A percentile compares a stretch with the other conserved stretches of the same genome.
Conservation (phyloP, 2,888 invertebrate species). For the Euphydryas editha region DNA sequence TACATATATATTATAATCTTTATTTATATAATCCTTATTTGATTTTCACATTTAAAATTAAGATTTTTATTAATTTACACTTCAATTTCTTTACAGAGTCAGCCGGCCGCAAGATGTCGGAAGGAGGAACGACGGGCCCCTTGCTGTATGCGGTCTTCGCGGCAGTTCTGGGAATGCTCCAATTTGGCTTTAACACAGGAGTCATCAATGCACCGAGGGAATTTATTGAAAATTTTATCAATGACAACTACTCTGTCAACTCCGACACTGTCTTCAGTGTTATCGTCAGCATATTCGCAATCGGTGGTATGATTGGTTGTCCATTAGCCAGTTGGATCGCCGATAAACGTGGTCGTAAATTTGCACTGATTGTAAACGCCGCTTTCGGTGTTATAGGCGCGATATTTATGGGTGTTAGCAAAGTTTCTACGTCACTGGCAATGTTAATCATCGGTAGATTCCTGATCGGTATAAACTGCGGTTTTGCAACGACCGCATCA, state of each 20-base stretch:
- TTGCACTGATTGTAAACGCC: constrained; percentile 86
- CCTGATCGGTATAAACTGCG: constrained; percentile 89
- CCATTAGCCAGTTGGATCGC: constrained; percentile 89
- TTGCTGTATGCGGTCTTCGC: constrained; percentile 86
- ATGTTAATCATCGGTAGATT: constrained; percentile 89
- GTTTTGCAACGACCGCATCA: constrained; percentile 81
- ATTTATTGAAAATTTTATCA: constrained; percentile 86
- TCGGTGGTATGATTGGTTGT: constrained; percentile 91
- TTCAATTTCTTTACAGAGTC: constrained; percentile 52
- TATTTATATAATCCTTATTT: too few relatives aligned
- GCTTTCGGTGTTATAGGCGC: constrained; percentile 86
- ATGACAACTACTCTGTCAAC: constrained; percentile 77
- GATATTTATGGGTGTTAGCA: constrained; percentile 86
- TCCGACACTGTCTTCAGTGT: constrained; percentile 84
- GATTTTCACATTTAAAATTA: too few relatives aligned
- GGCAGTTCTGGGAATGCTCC: constrained; percentile 88
- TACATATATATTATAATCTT: too few relatives aligned
- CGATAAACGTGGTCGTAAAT: constrained; percentile 87
- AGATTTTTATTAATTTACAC: too few relatives aligned
- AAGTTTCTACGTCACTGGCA: constrained; percentile 85
- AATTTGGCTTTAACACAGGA: constrained; percentile 89
- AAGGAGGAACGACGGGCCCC: constrained; percentile 83
- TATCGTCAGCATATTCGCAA: constrained; percentile 89
- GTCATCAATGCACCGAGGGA: constrained; percentile 87
- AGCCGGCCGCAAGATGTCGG: constrained; percentile 60